These are phyloP conservation scores for Drosophila melanocephala DNA, from an alignment of 2,888 invertebrate genomes.

Conservation along the genomic window DNA sequence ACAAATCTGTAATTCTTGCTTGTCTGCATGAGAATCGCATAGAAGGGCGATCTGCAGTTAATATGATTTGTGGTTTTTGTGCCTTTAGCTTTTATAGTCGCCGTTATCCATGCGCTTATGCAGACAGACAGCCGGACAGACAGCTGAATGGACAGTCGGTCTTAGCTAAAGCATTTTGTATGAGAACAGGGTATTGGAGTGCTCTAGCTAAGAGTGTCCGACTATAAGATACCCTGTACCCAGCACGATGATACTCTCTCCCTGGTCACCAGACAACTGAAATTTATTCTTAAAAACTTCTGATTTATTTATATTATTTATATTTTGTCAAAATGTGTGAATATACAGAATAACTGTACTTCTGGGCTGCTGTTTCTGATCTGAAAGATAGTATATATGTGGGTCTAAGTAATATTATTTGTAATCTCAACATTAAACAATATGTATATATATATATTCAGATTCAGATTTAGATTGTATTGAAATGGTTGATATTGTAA, in stretches of 20 bases:
- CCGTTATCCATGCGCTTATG: background rate
- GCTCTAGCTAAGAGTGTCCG: no score
- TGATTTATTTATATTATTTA: no score
- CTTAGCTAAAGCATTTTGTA: background rate
- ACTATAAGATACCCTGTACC: background rate
- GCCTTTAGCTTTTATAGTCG: background rate
- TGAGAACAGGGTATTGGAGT: no score
- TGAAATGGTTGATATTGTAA: background rate
- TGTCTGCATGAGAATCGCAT: background rate
- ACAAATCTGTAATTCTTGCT: background rate
- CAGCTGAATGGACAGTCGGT: no score
- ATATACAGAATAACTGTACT: background rate
- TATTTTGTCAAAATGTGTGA: background rate
- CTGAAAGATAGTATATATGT: background rate
- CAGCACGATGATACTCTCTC: background rate
- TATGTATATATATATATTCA: fast-evolving
- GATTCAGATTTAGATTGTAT: background rate
- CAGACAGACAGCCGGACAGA: background rate
- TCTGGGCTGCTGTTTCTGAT: background rate
- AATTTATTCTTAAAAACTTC: background rate
- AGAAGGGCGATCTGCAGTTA: background rate
- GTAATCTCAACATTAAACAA: background rate
- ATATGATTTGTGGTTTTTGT: background rate
- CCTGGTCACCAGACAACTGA: background rate
- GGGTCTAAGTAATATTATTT: background rate